Evolutionary conservation across 2,113 vertebrate species (phyloP).

Genomic region (Anolis sagrei): DNA sequence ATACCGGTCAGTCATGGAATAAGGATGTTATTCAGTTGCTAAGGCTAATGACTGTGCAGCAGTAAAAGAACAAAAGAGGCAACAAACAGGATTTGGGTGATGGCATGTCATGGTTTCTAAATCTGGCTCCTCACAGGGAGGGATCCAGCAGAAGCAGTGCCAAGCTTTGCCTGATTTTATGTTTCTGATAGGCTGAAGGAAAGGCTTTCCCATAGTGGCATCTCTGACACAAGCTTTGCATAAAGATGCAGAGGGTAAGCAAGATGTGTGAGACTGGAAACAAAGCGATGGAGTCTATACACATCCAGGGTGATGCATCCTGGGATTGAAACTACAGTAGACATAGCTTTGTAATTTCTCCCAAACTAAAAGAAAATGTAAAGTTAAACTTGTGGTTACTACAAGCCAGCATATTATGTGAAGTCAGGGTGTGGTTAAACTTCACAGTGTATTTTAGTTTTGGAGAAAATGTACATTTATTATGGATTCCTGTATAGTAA

Average conservation of each 20-base stretch:
- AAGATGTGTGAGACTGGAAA: not conserved
- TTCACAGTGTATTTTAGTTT: too few relatives aligned
- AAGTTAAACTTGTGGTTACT: not conserved
- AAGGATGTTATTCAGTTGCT: slow-evolving; percentile 11
- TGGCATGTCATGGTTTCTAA: not conserved
- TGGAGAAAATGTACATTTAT: too few relatives aligned
- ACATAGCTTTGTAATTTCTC: not conserved
- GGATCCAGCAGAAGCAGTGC: not conserved
- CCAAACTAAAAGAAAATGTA: not conserved
- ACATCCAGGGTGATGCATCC: not conserved
- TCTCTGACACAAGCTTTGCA: not conserved
- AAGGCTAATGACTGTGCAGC: not conserved
- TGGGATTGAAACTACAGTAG: not conserved
- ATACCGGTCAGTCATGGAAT: slow-evolving; percentile 1
- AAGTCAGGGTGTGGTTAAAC: too few relatives aligned
- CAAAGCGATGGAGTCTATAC: not conserved
- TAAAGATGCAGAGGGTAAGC: not conserved
- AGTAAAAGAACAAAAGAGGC: not conserved
- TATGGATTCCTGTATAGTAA: too few relatives aligned
- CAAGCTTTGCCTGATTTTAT: not conserved
- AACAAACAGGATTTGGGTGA: not conserved
- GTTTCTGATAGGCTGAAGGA: not conserved
- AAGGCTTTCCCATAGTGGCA: not conserved
- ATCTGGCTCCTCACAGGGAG: not conserved
- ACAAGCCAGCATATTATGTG: too few relatives aligned